Conservation (phyloP, 2,888 invertebrate species). For the Amphipyra berbera region DNA sequence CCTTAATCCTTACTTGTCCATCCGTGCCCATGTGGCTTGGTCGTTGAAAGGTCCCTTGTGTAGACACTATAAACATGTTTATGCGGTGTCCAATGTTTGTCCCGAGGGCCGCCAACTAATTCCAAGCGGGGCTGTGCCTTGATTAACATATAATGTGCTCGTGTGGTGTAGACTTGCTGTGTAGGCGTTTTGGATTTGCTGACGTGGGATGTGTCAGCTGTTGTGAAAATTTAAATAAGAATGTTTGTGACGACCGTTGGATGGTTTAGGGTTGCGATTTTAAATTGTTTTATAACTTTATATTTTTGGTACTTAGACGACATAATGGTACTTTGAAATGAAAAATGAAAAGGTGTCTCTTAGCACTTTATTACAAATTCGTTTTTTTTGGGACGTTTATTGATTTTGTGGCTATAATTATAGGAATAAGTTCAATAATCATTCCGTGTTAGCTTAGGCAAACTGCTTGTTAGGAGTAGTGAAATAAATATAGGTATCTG, state of each 20-base stretch:
- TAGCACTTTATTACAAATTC: too few species aligned
- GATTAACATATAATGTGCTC: conserved; percentile 63
- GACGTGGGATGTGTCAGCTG: conserved; percentile 37
- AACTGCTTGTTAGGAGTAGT: too few species aligned
- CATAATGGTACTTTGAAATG: not conserved
- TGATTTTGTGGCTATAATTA: too few species aligned
- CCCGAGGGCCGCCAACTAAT: conserved; percentile 57
- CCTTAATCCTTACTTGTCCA: conserved; percentile 44
- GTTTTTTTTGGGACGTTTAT: too few species aligned
- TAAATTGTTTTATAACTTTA: conserved; percentile 28
- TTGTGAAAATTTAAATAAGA: conserved; percentile 50
- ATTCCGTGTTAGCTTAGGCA: too few species aligned
- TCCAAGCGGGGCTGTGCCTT: conserved; percentile 53
- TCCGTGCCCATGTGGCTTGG: conserved; percentile 43
- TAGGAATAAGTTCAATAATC: too few species aligned
- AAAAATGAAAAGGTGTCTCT: not conserved
- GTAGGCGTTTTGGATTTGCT: conserved; percentile 38
- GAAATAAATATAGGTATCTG: not conserved
- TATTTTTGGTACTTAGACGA: conserved; percentile 7
- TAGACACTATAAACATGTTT: conserved; percentile 61
- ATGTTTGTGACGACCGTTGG: conserved; percentile 24
- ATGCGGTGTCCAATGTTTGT: conserved; percentile 60
- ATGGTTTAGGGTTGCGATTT: conserved; percentile 16
- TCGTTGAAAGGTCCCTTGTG: conserved; percentile 53
- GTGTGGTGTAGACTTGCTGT: conserved; percentile 46